Percentiles rank a stretch among this genome's conserved stretches.
Conservation (phyloP, 2,113 vertebrate genomes). For the Hydrolagus affinis region DNA sequence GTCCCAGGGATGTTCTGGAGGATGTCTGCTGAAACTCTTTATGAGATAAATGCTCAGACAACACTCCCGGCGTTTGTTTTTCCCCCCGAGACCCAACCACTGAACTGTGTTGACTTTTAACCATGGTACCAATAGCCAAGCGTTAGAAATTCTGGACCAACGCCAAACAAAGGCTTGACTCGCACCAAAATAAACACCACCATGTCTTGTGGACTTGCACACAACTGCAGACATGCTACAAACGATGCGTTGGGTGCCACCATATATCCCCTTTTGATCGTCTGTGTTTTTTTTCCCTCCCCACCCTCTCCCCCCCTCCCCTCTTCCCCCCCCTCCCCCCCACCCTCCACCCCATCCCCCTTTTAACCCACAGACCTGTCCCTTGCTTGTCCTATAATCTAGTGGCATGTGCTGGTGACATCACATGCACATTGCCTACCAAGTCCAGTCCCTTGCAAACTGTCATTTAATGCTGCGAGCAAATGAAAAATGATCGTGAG, state of each 20-base stretch:
- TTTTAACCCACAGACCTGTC: constrained; percentile 65
- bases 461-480: constrained; percentile 73
- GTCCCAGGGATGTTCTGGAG: constrained; percentile 31
- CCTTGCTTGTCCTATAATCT: constrained; percentile 71
- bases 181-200: constrained; percentile 32
- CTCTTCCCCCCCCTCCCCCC: constrained; percentile 27
- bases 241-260: neutral
- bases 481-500: constrained; percentile 79
- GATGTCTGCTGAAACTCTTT: constrained; percentile 27
- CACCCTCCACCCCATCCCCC: constrained; percentile 37
- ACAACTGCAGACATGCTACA: constrained; percentile 27
- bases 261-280: neutral
- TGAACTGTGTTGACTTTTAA: constrained; percentile 33
- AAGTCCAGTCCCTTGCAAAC: constrained; percentile 66
- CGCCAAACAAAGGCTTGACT: constrained; percentile 22
- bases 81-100: constrained; percentile 25
- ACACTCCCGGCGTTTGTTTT: constrained; percentile 11
- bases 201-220: neutral
- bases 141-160: constrained; percentile 28
- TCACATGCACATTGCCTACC: constrained; percentile 66
- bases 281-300: neutral
- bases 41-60: constrained; percentile 33
- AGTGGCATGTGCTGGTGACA: constrained; percentile 70
- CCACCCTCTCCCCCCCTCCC: constrained; percentile 7
- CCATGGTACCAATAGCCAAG: constrained; percentile 33